These are phyloP conservation scores for Lottia scabra DNA, from an alignment of 2,888 invertebrate genomes.

Conservation along the genomic window DNA sequence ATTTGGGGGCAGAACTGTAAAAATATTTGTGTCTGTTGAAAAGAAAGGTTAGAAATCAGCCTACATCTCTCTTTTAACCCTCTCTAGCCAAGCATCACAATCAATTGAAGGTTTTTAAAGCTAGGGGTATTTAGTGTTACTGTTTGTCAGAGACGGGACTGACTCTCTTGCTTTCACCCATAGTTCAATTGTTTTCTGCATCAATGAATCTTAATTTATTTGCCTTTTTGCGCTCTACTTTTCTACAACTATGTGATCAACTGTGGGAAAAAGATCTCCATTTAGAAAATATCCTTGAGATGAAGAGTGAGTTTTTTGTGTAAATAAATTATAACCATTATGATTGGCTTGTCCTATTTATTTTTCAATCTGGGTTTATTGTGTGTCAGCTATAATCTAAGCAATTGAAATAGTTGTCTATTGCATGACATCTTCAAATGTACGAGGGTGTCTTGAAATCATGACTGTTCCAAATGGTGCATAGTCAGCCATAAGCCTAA, in stretches of 20 bases:
- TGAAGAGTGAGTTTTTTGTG: not conserved
- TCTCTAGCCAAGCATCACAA: conserved; percentile 1
- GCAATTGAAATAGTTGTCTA: too few species aligned
- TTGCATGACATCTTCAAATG: too few species aligned
- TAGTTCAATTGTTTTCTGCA: not conserved
- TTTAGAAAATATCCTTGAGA: not conserved
- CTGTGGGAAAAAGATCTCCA: not conserved
- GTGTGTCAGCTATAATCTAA: too few species aligned
- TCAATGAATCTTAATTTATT: not conserved
- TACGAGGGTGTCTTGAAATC: too few species aligned
- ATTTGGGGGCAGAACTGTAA: not conserved
- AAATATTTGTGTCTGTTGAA: not conserved
- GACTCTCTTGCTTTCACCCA: too few species aligned
- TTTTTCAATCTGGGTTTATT: not conserved
- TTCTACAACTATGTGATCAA: not conserved
- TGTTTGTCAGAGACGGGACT: not conserved
- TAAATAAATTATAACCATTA: not conserved
- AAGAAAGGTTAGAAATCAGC: conserved; percentile 1
- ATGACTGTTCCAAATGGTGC: too few species aligned
- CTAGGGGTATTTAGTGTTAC: not conserved
- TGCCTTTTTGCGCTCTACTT: not conserved
- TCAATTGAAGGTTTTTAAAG: not conserved
- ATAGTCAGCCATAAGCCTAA: too few species aligned
- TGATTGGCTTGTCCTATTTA: not conserved
- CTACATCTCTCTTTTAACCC: not conserved